These are phyloP conservation scores for Picus viridis DNA, from an alignment of 2,797 vertebrate species.

Conservation along the genomic window DNA sequence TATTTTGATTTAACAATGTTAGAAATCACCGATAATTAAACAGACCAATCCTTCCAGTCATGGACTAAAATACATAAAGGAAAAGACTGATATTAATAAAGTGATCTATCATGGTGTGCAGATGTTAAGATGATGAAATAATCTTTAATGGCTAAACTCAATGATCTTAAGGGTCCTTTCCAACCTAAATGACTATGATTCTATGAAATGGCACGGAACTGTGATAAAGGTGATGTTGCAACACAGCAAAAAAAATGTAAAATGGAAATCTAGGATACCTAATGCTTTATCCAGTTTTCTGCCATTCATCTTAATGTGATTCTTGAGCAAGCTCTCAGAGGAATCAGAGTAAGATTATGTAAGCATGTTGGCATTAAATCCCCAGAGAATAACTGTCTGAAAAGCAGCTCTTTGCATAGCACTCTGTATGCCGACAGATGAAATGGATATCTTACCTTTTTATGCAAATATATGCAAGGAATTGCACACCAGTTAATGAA, in stretches of 20 bases:
- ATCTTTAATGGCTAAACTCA: background rate
- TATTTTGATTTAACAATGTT: background rate
- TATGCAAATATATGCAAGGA: slow-evolving; percentile 44
- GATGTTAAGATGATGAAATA: background rate
- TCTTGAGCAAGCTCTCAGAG: slow-evolving; percentile 9
- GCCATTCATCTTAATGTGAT: slow-evolving; percentile 5
- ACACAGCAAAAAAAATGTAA: background rate
- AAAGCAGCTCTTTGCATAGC: background rate
- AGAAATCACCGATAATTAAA: background rate
- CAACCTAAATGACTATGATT: background rate
- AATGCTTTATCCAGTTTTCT: slow-evolving; percentile 1
- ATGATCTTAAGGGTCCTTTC: background rate
- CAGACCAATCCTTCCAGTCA: background rate
- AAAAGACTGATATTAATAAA: background rate
- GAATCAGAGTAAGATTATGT: background rate
- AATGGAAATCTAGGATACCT: background rate
- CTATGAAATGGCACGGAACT: background rate
- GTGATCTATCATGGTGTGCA: background rate
- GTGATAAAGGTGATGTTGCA: background rate
- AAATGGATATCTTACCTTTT: slow-evolving; percentile 25
- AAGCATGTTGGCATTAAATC: background rate
- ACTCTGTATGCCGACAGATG: background rate
- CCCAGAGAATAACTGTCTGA: background rate
- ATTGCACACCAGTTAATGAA: slow-evolving; percentile 33
- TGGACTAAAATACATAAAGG: background rate